Evolutionary conservation across 2,888 invertebrate genomes (phyloP), one percentile per base, ranked within the genome.

Genomic region (Drosophila tripunctata): DNA sequence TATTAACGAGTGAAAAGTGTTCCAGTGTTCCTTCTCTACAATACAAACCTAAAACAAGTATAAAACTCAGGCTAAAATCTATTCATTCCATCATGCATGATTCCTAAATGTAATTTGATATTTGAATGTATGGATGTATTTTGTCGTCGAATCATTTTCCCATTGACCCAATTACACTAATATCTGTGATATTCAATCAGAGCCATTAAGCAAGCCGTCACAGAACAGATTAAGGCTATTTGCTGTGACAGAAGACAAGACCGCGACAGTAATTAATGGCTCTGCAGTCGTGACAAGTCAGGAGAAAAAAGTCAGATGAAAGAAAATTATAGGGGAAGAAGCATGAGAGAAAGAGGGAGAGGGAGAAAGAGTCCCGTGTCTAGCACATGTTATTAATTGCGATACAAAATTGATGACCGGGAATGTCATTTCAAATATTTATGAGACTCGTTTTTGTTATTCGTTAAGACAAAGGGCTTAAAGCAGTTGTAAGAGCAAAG

Each of bases 191-290:
- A 24, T 51, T 40, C 38, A 50, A 72, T 48, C 57, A 38, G 31
- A 47, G 6, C 8, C 54, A 48, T 67, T 35, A 52, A n/a, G 27
- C 2, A 36, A 67, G 21, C n/a, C 12, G 27, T 43, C 24, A 43
- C 15, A 17, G 17, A 31, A 15, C 15, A 27, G 21, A 44, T 44
- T 61, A 45, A 45, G 45, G 44, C 7, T 21, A 6, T 43, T 55
- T 27, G 36, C 7, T 21, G 33, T 55, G 63, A 22, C 61, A 60
- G 24, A 14, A 22, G 38, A 22, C 54, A 27, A 30, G 22, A 22
- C 22, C 45, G 8, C 19, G 15, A 47, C 4, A 33, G n/a, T 55
- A 67, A 76, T 73, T 84, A 81, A 84, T 76, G 44, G 55, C 30
- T 10, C 33, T 33, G 33, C 40, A 27, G 21, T 35, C 19, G 30